Base-by-base conservation (phyloP, 2,888 invertebrate species). In the Choreutis nemorana region DNA sequence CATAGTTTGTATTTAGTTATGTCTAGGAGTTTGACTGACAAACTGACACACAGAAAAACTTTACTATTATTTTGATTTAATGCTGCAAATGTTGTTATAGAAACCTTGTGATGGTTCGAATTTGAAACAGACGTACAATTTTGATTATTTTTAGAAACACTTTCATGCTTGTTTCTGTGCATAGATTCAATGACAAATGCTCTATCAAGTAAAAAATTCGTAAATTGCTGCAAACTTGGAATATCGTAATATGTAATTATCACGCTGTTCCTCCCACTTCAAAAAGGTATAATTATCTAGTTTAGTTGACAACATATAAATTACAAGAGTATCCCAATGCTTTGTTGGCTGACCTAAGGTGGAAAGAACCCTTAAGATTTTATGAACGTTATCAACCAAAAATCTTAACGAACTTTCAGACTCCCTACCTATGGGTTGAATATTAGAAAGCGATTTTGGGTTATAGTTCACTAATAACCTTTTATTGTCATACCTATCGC, bases 301-400 rank as follows among this genome's bases (percentile, higher is more conserved):
- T 27, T 40, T 42, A 15, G 34, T 31, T 1, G 37, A 26, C n/a
- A 40, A 14, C 27, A 36, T 24, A 25, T 31, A 33, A 14, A 40
- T 38, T 10, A 41, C 21, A n/a, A 36, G 12, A 1, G 21, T 13
- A 12, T 38, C 40, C 35, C 36, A 40, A 4, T 35, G 28, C 8
- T 38, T 36, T 2, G 41, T 40, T 2, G 41, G 40, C 15, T 37
- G 37, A 1, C 36, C 44, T n/a, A 42, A 23, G 16, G 29, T 39
- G 4, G 33, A 13, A 25, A 44, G 29, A 1, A 41, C 44, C 5
- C 44, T 38, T 9, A 44, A 28, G 18, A 42, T 42, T 26, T 44
- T 40, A 5, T 35, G 37, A 1, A 40, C 36, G 15, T 40, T 33
- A 23, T 44, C 44, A 0, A 44, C 36, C 3, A 44, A 28, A 24